A percentile compares a stretch with the other conserved stretches of the same genome.
Evolutionary conservation across 2,888 invertebrate species (phyloP).

Genomic region (Pristionchus japonicus): DNA sequence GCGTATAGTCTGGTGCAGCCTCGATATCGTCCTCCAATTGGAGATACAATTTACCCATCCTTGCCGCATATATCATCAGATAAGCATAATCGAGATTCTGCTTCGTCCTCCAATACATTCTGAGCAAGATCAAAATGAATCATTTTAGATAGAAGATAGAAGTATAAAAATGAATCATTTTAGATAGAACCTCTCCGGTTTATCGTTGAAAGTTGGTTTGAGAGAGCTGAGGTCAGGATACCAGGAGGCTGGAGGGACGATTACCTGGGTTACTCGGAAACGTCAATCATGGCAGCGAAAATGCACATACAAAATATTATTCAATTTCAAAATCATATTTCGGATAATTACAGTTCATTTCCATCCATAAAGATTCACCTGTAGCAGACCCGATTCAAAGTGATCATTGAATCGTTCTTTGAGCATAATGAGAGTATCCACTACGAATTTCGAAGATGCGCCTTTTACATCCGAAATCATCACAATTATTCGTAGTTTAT

Average conservation of each 20-base stretch:
- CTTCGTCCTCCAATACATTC: constrained; percentile 77
- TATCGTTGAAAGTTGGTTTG: constrained; percentile 36
- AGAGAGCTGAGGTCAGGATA: not conserved
- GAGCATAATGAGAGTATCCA: not conserved
- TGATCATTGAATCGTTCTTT: constrained; percentile 14
- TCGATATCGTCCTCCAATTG: constrained; percentile 48
- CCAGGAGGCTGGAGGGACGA: constrained; percentile 32
- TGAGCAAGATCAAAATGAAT: not conserved
- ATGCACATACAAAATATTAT: too few species aligned
- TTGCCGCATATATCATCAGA: constrained; percentile 76
- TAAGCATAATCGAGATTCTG: constrained; percentile 77
- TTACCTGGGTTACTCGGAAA: not conserved
- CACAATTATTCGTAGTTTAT: constrained; percentile 18
- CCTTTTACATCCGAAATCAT: constrained; percentile 40
- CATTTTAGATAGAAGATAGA: not conserved
- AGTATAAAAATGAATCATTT: not conserved
- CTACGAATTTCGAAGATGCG: not conserved
- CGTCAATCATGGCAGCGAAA: too few species aligned
- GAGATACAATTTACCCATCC: constrained; percentile 75
- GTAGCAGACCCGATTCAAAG: constrained; percentile 19
- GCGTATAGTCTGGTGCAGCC: constrained; percentile 24
- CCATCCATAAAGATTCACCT: not conserved
- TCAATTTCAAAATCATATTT: too few species aligned
- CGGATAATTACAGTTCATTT: too few species aligned
- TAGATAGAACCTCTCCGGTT: not conserved